Evolutionary conservation across 2,888 invertebrate species (phyloP), one percentile per base, ranked within the genome.

Genomic region (Schizotus pectinicornis): DNA sequence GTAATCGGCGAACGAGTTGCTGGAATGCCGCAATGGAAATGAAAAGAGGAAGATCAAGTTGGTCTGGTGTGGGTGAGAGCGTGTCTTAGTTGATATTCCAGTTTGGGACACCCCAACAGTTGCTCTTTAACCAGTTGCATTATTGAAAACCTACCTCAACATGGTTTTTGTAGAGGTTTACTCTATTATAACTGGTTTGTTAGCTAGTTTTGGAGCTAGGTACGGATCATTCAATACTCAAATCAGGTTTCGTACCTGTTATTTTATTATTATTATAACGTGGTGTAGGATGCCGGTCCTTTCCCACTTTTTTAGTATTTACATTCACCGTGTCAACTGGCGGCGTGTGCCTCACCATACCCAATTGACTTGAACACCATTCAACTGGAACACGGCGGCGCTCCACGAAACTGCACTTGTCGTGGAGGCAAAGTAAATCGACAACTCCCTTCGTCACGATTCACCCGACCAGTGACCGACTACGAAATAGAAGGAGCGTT

Each of bases 81-180:
- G 67, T 67, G 61, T 62, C 66, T 65, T 65, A 69, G 68, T 70
- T 69, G 74, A 70, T 69, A 72, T 72, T 74, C 73, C 71, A 73
- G 73, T 74, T 72, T 69, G 68, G 70, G 70, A 71, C 71, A 73
- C 71, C 73, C 72, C 69, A 61, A 61, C 57, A 62, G 64, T 59
- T 54, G 62, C 59, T 65, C 60, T 61, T 63, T 67, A 68, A 70
- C 67, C 66, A 71, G 70, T 67, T 68, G 68, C 67, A 67, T 69
- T 72, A 72, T 72, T 73, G 70, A 67, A 69, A 73, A 72, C 74
- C 74, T 74, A 74, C 74, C 74, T 73, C 71, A 74, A 74, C 71
- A 64, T 60, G 61, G 67, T 73, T 73, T 73, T 71, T 73, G 68
- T 72, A 68, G 69, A 72, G 72, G 68, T 71, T 59, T 68, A 67